Base-by-base conservation (phyloP, 2,797 vertebrate species). In the Sparidentex hasta region DNA sequence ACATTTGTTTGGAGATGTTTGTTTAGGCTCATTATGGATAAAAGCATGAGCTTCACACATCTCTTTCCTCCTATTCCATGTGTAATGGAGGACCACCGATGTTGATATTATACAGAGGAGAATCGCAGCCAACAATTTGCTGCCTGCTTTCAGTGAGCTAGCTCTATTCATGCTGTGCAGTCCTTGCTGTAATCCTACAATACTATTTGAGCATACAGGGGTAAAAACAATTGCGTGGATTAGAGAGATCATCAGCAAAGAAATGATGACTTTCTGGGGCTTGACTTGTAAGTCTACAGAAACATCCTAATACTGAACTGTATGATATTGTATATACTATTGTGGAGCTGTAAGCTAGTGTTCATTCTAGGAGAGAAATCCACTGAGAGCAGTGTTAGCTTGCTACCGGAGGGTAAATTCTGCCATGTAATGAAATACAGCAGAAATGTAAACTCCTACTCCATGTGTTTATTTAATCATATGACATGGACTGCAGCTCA, bases 1-100 rank as follows among this genome's bases (percentile, higher is more conserved):
- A 84, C 84, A 81, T 89, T 94, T 90, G 89, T 91, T 93, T 91
- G 87, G 83, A 91, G 88, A 90, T 87, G 87, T 89, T 93, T 90
- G 75, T 92, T 91, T 84, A 84, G 78, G 76, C 87, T 93, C 81
- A 85, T 91, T 83, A 88, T 72, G 59, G 78, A 85, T 84, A 78
- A 90, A 85, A 88, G 68, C 71, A 79, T 47, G 84, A 74, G 50
- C 56, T 77, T 86, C 56, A 65, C 69, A 72, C 73, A 21, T 83
- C 62, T 78, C 56, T 84, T 61, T 80, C 73, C 21, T 64, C 65
- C 57, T 67, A 56, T 72, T 78, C 38, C 43, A 23, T 83, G 65
- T 72, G 74, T 56, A 76, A 70, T 44, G 48, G 50, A 72, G 52
- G 67, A 68, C 61, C 65, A 38, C 29, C 9, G 17, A 73, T 67